Conservation (phyloP, 2,113 vertebrate genomes). For the Todiramphus chloris region DNA sequence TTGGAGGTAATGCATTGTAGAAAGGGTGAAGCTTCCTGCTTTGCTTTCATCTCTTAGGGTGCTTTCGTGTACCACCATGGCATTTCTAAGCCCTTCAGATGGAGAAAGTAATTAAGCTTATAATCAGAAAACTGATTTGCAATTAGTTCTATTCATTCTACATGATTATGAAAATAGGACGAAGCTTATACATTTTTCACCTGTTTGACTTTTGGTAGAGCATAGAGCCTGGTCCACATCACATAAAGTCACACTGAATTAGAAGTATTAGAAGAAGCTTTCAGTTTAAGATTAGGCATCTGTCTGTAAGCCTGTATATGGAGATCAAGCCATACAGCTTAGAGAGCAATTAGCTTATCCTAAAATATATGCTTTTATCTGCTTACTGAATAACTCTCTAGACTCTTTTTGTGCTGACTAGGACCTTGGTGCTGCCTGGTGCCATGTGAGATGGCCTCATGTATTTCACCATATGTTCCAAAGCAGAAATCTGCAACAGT, state of each 20-base stretch:
- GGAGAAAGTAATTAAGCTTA: background rate
- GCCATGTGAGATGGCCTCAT: background rate
- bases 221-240: background rate
- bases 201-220: background rate
- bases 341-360: slow-evolving; percentile 34
- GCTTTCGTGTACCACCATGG: background rate
- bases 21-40: background rate
- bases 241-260: slow-evolving; percentile 5
- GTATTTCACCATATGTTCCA: background rate
- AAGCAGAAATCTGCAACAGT: background rate
- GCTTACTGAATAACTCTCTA: background rate
- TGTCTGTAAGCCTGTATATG: background rate
- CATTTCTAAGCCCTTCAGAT: background rate
- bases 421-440: background rate
- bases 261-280: slow-evolving; percentile 14
- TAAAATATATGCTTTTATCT: slow-evolving; percentile 19
- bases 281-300: slow-evolving; percentile 26
- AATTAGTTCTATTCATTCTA: background rate
- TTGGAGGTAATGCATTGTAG: background rate
- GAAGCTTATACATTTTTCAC: background rate
- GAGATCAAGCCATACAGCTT: background rate
- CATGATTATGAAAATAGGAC: background rate
- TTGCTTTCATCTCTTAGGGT: background rate
- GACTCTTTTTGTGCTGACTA: background rate
- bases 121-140: background rate